Evolutionary conservation across 2,113 vertebrate genomes (phyloP), one percentile per base, ranked within the genome.

Genomic region (Paradisaea rubra): DNA sequence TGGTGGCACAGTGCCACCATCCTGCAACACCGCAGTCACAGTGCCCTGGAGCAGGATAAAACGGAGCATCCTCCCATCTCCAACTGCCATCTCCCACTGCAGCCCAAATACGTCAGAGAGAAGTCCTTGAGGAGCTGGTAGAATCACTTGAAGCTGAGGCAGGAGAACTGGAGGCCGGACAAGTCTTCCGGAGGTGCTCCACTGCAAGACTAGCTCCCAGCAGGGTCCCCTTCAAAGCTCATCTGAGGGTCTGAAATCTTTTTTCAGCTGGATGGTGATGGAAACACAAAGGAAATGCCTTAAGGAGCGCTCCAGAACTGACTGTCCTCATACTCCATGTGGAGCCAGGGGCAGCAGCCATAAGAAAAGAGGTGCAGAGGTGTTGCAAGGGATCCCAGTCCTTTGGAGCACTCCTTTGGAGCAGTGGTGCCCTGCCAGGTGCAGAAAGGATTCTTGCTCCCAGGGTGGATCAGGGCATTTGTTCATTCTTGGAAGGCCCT

Each of bases 1-100:
- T 30, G 13, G 9, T 17, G 30, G 13, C 42, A 56, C 33, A 47
- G 11, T 24, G 59, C 8, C 49, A 31, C 14, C 37, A 19, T 28
- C 15, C 3, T 6, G 56, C 6, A 49, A 37, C 3, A 8, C 4
- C 0, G 0, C 14, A 41, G 24, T 35, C 16, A 59, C 33, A 31
- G 17, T 61, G 33, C 21, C 33, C 33, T 39, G 41, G 22, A 39
- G 30, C 6, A 37, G 42, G 13, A 50, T 25, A 63, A 39, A 69
- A 50, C 9, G 41, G 16, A 39, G 8, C 49, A 33, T 17, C 27
- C 3, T 69, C 19, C 33, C 25, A 35, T 33, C 11, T 44, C 33
- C 33, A 12, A 25, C 12, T 19, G 28, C 33, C 30, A 35, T 33
- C 11, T 44, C 33, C 33, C 15, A 25, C 12, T 23, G 28, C 30